Conservation (phyloP, 2,888 invertebrate genomes). For the Helleia helle region DNA sequence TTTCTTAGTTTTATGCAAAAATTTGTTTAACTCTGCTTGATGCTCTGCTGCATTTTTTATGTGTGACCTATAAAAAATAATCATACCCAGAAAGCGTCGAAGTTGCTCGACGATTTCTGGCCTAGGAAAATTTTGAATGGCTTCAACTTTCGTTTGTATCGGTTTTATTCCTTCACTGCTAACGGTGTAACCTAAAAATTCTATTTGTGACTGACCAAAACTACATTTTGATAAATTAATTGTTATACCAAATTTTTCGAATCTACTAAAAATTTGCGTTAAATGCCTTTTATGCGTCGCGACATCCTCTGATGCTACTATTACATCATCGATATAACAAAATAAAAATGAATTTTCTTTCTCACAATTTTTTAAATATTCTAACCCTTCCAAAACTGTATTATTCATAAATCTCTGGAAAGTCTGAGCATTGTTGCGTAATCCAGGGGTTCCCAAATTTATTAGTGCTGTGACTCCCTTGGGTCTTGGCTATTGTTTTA, state of each 20-base stretch:
- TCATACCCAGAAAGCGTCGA: slow-evolving; percentile 15
- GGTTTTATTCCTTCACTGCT: slow-evolving; percentile 11
- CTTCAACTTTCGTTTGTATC: not conserved
- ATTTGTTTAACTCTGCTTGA: too few relatives aligned
- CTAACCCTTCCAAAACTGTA: slow-evolving; percentile 17
- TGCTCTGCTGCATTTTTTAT: too few relatives aligned
- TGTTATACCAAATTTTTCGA: slow-evolving; percentile 17
- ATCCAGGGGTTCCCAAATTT: too few relatives aligned
- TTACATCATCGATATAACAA: slow-evolving; percentile 30
- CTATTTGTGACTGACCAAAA: slow-evolving; percentile 13
- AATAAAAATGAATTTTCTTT: too few relatives aligned
- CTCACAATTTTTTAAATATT: too few relatives aligned
- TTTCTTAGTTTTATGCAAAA: too few relatives aligned
- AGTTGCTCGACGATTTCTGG: slow-evolving; percentile 11
- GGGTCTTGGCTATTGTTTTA: too few relatives aligned
- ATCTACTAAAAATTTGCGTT: slow-evolving; percentile 13
- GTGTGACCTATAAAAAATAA: slow-evolving; percentile 16
- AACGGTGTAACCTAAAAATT: slow-evolving; percentile 19
- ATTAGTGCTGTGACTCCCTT: too few relatives aligned
- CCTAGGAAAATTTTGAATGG: not conserved
- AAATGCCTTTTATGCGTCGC: slow-evolving; percentile 18
- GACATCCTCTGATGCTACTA: slow-evolving; percentile 17
- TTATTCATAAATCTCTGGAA: slow-evolving; percentile 12
- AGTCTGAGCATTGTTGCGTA: too few relatives aligned
- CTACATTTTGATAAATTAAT: slow-evolving; percentile 18